These are phyloP conservation scores for Trisateles emortualis DNA, from an alignment of 2,888 invertebrate species.

Conservation along the genomic window DNA sequence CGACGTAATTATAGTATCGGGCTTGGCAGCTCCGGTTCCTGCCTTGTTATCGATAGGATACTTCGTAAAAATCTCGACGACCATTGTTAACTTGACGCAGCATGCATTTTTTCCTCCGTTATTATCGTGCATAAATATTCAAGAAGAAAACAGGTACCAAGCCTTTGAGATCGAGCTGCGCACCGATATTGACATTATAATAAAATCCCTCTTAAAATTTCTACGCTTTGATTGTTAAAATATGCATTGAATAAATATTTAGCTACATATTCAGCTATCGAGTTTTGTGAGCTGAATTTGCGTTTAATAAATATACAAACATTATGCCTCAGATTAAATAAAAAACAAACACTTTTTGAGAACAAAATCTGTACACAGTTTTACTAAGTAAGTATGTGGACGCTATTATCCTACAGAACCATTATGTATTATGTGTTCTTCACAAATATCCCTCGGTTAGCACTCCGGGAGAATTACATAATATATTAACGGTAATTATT, in stretches of 20 bases:
- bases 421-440: constrained; percentile 65
- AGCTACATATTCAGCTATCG: constrained; percentile 38
- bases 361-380: constrained; percentile 35
- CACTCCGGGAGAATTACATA: constrained; percentile 71
- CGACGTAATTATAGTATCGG: constrained; percentile 59
- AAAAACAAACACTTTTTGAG: constrained; percentile 40
- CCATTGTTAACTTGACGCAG: constrained; percentile 61
- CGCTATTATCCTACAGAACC: constrained; percentile 41
- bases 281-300: constrained; percentile 38
- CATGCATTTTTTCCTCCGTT: constrained; percentile 60
- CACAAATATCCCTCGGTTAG: constrained; percentile 64
- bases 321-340: constrained; percentile 37
- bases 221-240: constrained; percentile 65
- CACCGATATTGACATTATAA: constrained; percentile 70
- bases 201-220: constrained; percentile 64
- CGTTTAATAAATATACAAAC: constrained; percentile 44
- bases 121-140: constrained; percentile 72
- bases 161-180: constrained; percentile 62
- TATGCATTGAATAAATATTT: constrained; percentile 65
- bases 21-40: constrained; percentile 28
- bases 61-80: constrained; percentile 53
- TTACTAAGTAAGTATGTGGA: constrained; percentile 44
- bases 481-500: constrained; percentile 80
- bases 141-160: constrained; percentile 61
- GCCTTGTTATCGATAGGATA: constrained; percentile 49